Conservation (phyloP, 2,888 invertebrate genomes). For the Drosophila fulvimacula region DNA sequence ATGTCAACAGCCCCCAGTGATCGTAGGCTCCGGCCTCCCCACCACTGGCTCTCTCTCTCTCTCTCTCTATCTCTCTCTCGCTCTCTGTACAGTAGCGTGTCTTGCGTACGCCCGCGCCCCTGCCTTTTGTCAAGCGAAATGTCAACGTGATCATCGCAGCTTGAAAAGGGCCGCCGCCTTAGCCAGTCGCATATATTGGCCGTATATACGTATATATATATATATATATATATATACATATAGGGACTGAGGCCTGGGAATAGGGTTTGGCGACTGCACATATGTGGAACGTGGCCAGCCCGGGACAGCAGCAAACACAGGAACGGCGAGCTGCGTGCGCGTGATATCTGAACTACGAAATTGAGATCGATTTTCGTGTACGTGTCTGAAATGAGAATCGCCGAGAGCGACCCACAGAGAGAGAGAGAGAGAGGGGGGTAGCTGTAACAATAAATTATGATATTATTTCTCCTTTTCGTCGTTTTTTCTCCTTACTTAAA, state of each 20-base stretch:
- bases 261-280: slow-evolving; percentile 20
- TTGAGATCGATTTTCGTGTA: slow-evolving; percentile 76
- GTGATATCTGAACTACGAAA: slow-evolving; percentile 80
- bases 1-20: slow-evolving; percentile 68
- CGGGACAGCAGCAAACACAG: slow-evolving; percentile 20
- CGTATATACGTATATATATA: slow-evolving; percentile 41
- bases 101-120: slow-evolving; percentile 7
- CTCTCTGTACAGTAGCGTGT: slow-evolving; percentile 1
- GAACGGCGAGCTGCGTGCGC: slow-evolving; percentile 43
- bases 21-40: background rate
- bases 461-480: slow-evolving; percentile 62
- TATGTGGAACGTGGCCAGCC: slow-evolving; percentile 53
- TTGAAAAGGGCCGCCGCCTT: slow-evolving; percentile 73
- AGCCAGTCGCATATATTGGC: slow-evolving; percentile 62
- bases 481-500: slow-evolving; percentile 45
- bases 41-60: background rate
- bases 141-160: slow-evolving; percentile 75
- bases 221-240: background rate
- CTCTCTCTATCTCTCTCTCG: background rate
- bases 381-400: slow-evolving; percentile 65
- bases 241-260: slow-evolving; percentile 14
- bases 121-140: slow-evolving; percentile 56
- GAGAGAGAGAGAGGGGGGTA: background rate
- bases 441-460: slow-evolving; percentile 75
- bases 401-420: background rate